Base-by-base conservation (phyloP, 2,113 vertebrate genomes). In the Strix uralensis region DNA sequence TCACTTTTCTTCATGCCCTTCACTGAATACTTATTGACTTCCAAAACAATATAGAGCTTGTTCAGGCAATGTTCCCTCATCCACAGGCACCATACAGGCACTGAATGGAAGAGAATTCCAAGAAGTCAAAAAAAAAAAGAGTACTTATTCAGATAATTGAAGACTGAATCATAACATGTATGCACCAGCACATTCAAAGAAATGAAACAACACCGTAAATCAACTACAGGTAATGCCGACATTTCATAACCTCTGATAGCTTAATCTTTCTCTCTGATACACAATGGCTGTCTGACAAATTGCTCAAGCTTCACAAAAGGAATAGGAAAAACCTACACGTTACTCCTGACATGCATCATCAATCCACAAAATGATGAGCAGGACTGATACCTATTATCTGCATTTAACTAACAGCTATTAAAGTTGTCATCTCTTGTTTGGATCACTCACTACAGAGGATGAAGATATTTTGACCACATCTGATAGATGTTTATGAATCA, bases 351-450 rank as follows among this genome's bases (percentile, higher is more conserved):
- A 94, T 71, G n/a, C 11, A 72, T 57, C 65, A 86, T 89, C 91
- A 91, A 92, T 61, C 21, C 77, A 89, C 47, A 63, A 65, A 75
- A 72, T 0, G 0, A 91, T 71, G 61, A 95, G 46, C 72, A 94
- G 89, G 86, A 86, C 86, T 84, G 83, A 67, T 92, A 91, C 5
- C 72, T 78, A 55, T 80, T 55, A 75, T 47, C 84, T 61, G 30
- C 51, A 59, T 74, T 83, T 94, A 86, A 93, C 85, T 83, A 94
- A 80, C 42, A 92, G 79, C 90, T 78, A 90, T 95, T 95, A 86
- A 88, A 73, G 63, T 40, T 96, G 92, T 84, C 92, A 86, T 29
- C 59, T 73, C 77, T 52, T 5, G 32, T 93, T 95, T 88, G 75
- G 85, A 81, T 92, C 90, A 74, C 67, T 73, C 49, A 18, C 17